Conservation (phyloP, 2,797 vertebrate species). For the Lepidocolaptes lacrymiger region DNA sequence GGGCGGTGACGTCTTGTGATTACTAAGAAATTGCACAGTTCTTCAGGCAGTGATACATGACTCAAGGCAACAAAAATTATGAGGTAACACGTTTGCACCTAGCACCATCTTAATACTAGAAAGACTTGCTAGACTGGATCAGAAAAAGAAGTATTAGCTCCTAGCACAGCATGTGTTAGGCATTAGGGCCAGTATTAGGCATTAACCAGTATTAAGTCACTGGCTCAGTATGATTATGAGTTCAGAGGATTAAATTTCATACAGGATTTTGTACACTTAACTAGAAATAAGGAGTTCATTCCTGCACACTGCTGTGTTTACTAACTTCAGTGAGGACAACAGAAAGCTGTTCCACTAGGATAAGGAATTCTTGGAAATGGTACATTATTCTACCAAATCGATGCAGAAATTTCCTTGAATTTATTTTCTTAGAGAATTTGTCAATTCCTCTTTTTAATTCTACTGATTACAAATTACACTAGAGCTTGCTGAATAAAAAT, state of each 20-base stretch:
- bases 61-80: neutral
- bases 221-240: neutral
- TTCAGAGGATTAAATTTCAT: neutral
- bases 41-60: neutral
- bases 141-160: neutral
- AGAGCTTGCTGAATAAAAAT: neutral
- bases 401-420: neutral
- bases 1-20: fast-evolving
- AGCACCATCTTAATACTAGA: neutral
- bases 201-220: neutral
- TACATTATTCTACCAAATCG: neutral
- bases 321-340: neutral
- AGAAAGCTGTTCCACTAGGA: neutral
- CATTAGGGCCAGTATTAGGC: neutral
- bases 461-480: neutral
- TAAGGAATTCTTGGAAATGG: neutral
- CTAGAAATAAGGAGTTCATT: neutral
- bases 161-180: neutral
- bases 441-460: neutral
- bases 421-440: neutral
- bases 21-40: neutral
- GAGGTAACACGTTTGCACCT: neutral
- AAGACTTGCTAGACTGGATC: neutral
- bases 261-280: neutral
- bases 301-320: neutral